Evolutionary conservation across 1,140 invertebrate genomes (phyloP), one percentile per base, ranked within the genome.

Genomic region (Zaprionus ornatus): DNA sequence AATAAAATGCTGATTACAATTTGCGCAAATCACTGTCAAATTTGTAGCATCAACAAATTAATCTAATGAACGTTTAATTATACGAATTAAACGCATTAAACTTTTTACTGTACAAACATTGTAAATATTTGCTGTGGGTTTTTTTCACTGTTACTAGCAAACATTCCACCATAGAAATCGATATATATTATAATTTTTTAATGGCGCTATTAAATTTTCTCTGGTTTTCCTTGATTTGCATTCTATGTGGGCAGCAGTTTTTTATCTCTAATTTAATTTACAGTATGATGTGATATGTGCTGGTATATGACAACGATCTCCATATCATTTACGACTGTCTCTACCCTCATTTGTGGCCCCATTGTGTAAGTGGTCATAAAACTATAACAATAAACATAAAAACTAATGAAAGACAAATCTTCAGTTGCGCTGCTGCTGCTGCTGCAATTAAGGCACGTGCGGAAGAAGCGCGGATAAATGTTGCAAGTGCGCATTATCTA

Each of bases 401-500:
- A 73, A 40, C 64, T 42, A 57, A 57, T 73, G 67, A 73, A 61
- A 55, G n/a, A 50, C 37, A 25, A 55, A 68, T 59, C 54, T 63
- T 32, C 12, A 40, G 40, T 23, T 12, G 27, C 56, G 9, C 9
- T 32, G 29, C 29, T 17, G 6, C 59, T 74, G 69, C 62, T 17
- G 6, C 59, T 74, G 69, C 62, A 57, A 74, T 74, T 59, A 60
- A 60, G 54, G 75, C 75, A 74, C 75, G 70, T 77, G 74, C 45
- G 50, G 25, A 25, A 56, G 25, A 69, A 27, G 10, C 68, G 9
- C 17, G n/a, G 25, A 65, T 65, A 45, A 62, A 65, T 76, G 27
- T 74, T 57, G 50, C 45, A 65, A 50, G 54, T 45, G 50, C 32
- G 57, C 66, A 82, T 90, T 90, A 88, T 84, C 72, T 88, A 88